phyloP scores from a whole-genome alignment of 2,113 vertebrate genomes.

The Gymnogyps californianus region DNA sequence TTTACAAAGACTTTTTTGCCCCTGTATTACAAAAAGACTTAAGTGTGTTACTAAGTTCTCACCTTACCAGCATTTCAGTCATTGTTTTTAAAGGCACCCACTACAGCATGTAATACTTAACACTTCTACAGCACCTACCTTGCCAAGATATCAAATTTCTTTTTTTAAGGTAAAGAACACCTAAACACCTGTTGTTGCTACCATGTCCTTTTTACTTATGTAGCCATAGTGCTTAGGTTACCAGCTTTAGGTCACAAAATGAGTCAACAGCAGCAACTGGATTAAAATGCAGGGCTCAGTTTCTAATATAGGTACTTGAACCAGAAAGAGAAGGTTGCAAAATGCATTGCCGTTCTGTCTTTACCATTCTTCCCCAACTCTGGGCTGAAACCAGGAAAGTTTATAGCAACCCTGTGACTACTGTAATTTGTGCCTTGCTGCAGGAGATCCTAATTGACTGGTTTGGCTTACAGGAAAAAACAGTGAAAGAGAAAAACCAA shows the following conservation, averaged over 20 bases:
- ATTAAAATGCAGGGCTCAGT: neutral
- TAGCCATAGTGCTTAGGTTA: neutral
- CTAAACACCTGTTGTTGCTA: neutral
- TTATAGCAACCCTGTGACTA: neutral
- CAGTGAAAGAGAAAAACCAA: neutral
- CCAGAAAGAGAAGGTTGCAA: neutral
- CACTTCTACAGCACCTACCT: neutral
- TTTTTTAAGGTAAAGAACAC: neutral
- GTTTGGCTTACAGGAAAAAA: neutral
- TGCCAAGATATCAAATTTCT: neutral
- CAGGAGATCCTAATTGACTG: neutral
- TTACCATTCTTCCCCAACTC: fast-evolving
- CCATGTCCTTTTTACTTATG: neutral
- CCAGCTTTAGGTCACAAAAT: neutral
- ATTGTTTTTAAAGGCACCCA: neutral
- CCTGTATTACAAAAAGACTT: neutral
- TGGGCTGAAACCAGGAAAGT: neutral
- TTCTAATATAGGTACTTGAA: neutral
- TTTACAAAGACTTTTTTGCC: neutral
- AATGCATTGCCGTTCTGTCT: fast-evolving
- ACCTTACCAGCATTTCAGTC: neutral
- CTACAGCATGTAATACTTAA: neutral
- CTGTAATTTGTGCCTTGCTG: neutral
- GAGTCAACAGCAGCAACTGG: neutral
- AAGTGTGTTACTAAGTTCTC: neutral